Percentiles rank a stretch among this genome's conserved stretches.
phyloP scores from a whole-genome alignment of 37 sponge, comb jelly and placozoan species.

The Aplysina aerophoba region DNA sequence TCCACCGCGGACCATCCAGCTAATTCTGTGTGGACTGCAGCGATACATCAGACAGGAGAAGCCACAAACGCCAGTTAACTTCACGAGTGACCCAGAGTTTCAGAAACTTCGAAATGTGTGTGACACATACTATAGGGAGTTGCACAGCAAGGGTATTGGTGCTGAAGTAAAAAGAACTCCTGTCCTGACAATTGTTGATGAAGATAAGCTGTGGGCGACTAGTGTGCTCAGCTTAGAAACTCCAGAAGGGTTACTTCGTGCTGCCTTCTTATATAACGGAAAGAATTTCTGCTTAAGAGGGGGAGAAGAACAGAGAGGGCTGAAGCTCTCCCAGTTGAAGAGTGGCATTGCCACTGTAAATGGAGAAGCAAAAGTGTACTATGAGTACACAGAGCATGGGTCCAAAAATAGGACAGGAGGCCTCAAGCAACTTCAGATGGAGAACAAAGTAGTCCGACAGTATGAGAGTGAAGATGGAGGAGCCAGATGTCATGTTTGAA shows the following conservation, averaged over 20 bases:
- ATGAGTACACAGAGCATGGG: slow-evolving; percentile 40
- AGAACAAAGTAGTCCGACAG: slow-evolving; percentile 39
- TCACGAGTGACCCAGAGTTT: too few relatives aligned
- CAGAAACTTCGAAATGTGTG: too few relatives aligned
- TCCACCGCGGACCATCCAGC: too few relatives aligned
- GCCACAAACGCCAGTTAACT: too few relatives aligned
- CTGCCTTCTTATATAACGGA: slow-evolving; percentile 49
- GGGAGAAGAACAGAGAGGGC: slow-evolving; percentile 42
- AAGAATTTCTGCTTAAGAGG: slow-evolving; percentile 52
- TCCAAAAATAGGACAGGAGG: slow-evolving; percentile 61
- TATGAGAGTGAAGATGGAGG: background rate
- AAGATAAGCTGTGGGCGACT: background rate
- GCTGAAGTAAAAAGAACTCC: background rate
- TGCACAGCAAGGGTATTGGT: too few relatives aligned
- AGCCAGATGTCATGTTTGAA: slow-evolving; percentile 9
- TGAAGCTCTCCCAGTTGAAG: slow-evolving; percentile 42
- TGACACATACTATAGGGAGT: too few relatives aligned
- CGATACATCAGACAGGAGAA: too few relatives aligned
- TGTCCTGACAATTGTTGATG: slow-evolving; percentile 31
- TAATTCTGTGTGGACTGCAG: too few relatives aligned
- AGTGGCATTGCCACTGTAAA: background rate
- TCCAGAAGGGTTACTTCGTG: background rate
- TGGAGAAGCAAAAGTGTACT: background rate
- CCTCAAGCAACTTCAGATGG: background rate
- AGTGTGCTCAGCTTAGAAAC: background rate